Base-by-base conservation (phyloP, 2,888 invertebrate species). In the Mellilla xanthometata region DNA sequence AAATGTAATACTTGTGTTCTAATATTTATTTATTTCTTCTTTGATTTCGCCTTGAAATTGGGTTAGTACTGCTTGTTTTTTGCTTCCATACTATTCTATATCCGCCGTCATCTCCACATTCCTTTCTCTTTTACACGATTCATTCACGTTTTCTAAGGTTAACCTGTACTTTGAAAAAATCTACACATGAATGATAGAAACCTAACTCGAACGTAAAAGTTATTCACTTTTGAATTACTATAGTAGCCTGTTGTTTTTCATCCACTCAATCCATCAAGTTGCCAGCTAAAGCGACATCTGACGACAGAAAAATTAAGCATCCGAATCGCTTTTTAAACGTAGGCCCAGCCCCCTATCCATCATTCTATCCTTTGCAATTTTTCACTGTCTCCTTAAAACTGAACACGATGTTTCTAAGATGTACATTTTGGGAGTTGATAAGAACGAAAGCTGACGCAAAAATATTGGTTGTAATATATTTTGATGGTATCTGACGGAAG, bases 221-320 rank as follows among this genome's bases (percentile, higher is more conserved):
- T n/a, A n/a, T 19, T 0, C 15, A 19, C 4, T 19, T 28, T 33
- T 13, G 46, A 40, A n/a, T 38, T 13, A 10, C 29, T 39, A 4
- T 34, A 31, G 39, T 43, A 40, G 27, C 13, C 11, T 13, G 10
- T 39, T 36, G 32, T 38, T 28, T 56, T 51, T 52, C 49, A 3
- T 49, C 52, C 59, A 63, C 60, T 57, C 76, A 52, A 84, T 84
- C 77, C 70, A 85, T 85, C 83, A 82, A 62, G 45, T 42, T 51
- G 62, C 53, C 71, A 54, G 45, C 58, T 60, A 65, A 55, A 44
- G 39, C 52, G 76, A 77, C 81, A 74, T 72, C 72, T 72, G 78
- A 75, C 76, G 82, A 83, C 81, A 80, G 71, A 73, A 73, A 84
- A 83, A 81, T 83, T 83, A 83, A 84, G 81, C 76, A 72, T 69